A percentile compares a stretch with the other conserved stretches of the same genome.
phyloP scores from a whole-genome alignment of 2,888 invertebrate genomes.

The Oasisia sp. region DNA sequence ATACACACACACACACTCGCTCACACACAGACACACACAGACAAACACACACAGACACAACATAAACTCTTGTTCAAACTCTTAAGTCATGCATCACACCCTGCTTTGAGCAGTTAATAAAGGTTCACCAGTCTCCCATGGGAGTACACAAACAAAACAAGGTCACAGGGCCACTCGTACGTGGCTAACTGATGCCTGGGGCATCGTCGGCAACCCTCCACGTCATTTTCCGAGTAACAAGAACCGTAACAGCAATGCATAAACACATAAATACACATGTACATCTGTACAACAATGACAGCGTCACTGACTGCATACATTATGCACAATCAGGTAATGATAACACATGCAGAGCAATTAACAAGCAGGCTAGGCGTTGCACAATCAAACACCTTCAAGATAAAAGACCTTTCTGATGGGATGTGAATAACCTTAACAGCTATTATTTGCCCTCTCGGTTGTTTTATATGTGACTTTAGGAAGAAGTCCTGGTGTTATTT shows the following conservation, averaged over 20 bases:
- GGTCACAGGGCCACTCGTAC: neutral
- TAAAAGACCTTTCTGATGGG: neutral
- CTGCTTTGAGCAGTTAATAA: slow-evolving; percentile 11
- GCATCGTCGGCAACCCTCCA: neutral
- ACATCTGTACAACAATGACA: neutral
- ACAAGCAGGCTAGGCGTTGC: neutral
- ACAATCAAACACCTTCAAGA: neutral
- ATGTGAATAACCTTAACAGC: neutral
- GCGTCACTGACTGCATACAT: neutral
- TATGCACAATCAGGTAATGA: neutral
- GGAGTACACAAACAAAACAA: neutral
- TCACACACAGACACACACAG: neutral
- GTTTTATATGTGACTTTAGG: neutral
- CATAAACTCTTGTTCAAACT: neutral
- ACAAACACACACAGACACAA: neutral
- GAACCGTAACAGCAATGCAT: neutral
- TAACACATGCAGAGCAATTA: neutral
- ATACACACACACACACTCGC: neutral
- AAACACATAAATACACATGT: neutral
- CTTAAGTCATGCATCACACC: neutral
- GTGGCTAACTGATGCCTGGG: too few relatives aligned
- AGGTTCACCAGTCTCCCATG: neutral
- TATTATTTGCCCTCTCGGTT: neutral
- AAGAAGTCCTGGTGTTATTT: neutral
- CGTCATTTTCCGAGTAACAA: neutral